Conservation (phyloP, 2,113 vertebrate species). For the Colossoma macropomum region DNA sequence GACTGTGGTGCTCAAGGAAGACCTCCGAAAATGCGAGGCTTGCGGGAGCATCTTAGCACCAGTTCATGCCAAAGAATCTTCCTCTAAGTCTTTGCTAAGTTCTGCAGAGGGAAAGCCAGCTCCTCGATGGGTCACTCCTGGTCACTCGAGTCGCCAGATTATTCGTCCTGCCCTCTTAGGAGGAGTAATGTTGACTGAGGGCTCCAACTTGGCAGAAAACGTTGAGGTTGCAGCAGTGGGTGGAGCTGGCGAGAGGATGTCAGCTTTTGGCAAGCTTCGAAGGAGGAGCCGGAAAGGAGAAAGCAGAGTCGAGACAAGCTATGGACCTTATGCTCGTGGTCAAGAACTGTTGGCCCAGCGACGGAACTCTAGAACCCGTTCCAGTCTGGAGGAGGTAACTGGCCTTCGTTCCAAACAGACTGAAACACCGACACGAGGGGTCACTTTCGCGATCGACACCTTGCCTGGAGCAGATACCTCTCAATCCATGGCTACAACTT, state of each 20-base stretch:
- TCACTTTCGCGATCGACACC: conserved; percentile 68
- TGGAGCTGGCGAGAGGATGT: conserved; percentile 63
- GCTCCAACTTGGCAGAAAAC: conserved; percentile 73
- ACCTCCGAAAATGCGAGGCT: conserved; percentile 74
- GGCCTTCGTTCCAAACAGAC: conserved; percentile 18
- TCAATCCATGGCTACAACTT: conserved; percentile 56
- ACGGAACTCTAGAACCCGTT: conserved; percentile 75
- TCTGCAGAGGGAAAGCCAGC: conserved; percentile 57
- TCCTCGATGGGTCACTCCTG: conserved; percentile 72
- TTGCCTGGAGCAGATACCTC: conserved; percentile 60
- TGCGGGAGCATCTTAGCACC: conserved; percentile 74
- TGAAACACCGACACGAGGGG: conserved; percentile 51
- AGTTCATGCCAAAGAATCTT: conserved; percentile 44
- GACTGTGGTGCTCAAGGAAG: conserved; percentile 64
- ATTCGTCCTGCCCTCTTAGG: conserved; percentile 73
- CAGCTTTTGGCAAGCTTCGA: conserved; percentile 76
- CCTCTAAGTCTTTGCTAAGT: not conserved
- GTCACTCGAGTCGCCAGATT: conserved; percentile 68
- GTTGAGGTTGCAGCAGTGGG: conserved; percentile 71
- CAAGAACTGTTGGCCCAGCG: conserved; percentile 73
- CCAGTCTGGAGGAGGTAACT: conserved; percentile 58
- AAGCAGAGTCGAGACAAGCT: conserved; percentile 69
- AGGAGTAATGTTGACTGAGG: conserved; percentile 69
- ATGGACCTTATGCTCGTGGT: conserved; percentile 72
- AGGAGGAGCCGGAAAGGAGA: conserved; percentile 78